Percentiles rank a stretch among this genome's conserved stretches.
phyloP scores from a whole-genome alignment of 1,140 invertebrate species.

The Drosophila malerkotliana region DNA sequence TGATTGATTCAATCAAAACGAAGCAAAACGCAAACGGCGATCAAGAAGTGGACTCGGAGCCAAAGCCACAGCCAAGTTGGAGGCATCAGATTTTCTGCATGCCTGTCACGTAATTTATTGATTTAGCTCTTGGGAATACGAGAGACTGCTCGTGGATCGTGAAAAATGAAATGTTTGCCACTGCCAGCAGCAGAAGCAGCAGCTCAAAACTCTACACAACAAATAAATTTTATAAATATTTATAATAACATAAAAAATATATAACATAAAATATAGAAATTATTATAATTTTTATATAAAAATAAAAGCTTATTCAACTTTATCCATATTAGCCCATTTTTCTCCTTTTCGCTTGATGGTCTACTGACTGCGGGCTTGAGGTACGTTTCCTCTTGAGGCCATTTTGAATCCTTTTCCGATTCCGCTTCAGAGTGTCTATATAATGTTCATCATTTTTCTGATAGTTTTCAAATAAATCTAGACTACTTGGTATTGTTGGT shows the following conservation, averaged over 20 bases:
- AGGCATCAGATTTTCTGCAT: constrained; percentile 80
- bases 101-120: constrained; percentile 84
- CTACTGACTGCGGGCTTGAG: no score
- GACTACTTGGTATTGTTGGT: no score
- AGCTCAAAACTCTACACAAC: background rate
- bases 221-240: background rate
- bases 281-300: no score
- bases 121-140: constrained; percentile 83
- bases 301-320: no score
- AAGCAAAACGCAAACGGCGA: constrained; percentile 56
- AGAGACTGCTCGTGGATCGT: constrained; percentile 62
- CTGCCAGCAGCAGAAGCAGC: constrained; percentile 60
- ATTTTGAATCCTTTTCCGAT: no score
- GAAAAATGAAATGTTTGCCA: constrained; percentile 80
- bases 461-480: no score
- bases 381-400: no score
- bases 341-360: no score
- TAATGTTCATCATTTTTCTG: no score
- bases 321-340: no score
- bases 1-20: constrained; percentile 83
- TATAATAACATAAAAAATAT: background rate
- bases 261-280: background rate
- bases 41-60: constrained; percentile 42
- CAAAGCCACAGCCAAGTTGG: constrained; percentile 38
- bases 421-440: no score